Conservation (phyloP, 2,797 vertebrate genomes). For the Pterois miles region DNA sequence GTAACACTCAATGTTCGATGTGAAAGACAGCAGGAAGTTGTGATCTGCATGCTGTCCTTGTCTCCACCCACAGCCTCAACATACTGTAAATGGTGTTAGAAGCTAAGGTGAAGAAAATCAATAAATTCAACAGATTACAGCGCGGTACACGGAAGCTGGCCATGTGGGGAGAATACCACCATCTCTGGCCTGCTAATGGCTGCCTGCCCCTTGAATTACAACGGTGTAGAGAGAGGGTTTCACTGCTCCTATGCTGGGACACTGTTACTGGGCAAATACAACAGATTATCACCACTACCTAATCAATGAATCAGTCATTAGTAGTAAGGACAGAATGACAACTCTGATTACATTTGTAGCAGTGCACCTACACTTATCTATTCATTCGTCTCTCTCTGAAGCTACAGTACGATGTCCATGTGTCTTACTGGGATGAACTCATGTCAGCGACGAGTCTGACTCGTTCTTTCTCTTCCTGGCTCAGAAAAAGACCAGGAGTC, state of each 20-base stretch:
- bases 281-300: not conserved
- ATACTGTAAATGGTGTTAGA: conserved; percentile 54
- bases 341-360: not conserved
- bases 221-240: not conserved
- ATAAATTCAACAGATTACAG: conserved; percentile 59
- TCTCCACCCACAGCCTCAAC: conserved; percentile 31
- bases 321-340: not conserved
- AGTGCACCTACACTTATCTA: not conserved
- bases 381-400: too few species aligned
- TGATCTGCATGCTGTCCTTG: conserved; percentile 23
- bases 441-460: too few species aligned
- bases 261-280: conserved; percentile 2
- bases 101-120: conserved; percentile 48
- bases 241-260: not conserved
- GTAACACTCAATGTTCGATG: not conserved
- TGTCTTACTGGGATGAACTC: too few species aligned
- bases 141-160: not conserved
- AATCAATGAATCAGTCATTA: conserved; percentile 12
- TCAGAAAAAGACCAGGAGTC: too few species aligned
- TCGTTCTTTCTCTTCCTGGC: too few species aligned
- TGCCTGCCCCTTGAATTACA: conserved; percentile 30
- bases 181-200: conserved; percentile 42
- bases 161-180: conserved; percentile 31
- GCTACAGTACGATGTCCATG: too few species aligned
- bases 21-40: conserved; percentile 10